Conservation (phyloP, 2,888 invertebrate species). For the Tipula vernalis region DNA sequence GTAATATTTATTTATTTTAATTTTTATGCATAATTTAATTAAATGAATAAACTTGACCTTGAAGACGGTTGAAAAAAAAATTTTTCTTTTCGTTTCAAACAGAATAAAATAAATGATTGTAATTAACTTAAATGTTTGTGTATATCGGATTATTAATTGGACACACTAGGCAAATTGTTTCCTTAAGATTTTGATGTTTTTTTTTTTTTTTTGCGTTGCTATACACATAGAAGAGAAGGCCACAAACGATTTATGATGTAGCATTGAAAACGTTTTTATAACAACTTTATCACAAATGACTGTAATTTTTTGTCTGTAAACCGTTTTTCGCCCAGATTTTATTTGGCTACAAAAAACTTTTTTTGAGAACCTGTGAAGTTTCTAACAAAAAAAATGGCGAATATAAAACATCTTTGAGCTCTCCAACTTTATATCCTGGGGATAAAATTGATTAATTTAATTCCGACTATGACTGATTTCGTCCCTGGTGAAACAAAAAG, state of each 20-base stretch:
- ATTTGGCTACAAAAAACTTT: not conserved
- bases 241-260: not conserved
- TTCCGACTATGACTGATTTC: too few relatives aligned
- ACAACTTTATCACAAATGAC: not conserved
- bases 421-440: too few relatives aligned
- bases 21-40: not conserved
- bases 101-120: not conserved
- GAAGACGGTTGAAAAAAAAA: not conserved
- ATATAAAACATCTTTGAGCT: too few relatives aligned
- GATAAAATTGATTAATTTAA: too few relatives aligned
- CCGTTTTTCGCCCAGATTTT: not conserved
- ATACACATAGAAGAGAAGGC: not conserved
- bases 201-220: not conserved
- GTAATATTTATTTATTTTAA: not conserved
- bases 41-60: not conserved
- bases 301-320: not conserved
- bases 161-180: not conserved
- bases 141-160: not conserved
- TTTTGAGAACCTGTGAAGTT: too few relatives aligned
- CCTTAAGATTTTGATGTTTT: too few relatives aligned
- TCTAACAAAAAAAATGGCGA: too few relatives aligned
- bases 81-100: not conserved
- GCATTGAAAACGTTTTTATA: not conserved
- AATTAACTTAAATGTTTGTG: not conserved
- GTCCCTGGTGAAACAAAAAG: too few relatives aligned